These are phyloP conservation scores for Forbesichthys agassizii DNA, from an alignment of 2,113 vertebrate genomes.

Conservation along the genomic window DNA sequence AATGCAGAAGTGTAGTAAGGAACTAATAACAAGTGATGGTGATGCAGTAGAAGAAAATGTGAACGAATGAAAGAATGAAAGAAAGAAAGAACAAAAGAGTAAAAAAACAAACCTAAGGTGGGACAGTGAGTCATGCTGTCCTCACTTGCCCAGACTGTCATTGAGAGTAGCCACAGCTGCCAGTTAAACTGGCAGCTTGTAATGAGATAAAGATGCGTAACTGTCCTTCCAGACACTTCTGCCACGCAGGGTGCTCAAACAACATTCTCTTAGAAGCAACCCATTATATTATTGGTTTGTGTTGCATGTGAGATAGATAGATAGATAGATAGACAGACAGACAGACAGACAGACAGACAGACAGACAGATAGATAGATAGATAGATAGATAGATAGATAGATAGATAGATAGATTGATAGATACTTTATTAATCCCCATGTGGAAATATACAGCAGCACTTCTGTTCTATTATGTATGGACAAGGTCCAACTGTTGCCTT, in stretches of 20 bases:
- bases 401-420: not conserved
- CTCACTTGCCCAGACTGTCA: slow-evolving; percentile 29
- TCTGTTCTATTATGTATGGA: too few relatives aligned
- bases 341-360: too few relatives aligned
- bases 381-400: not conserved
- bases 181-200: slow-evolving; percentile 30
- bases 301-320: too few relatives aligned
- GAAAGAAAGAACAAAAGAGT: not conserved
- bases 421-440: too few relatives aligned
- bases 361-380: too few relatives aligned
- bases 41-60: not conserved
- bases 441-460: too few relatives aligned
- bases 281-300: too few relatives aligned
- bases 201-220: slow-evolving; percentile 41
- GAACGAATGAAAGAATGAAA: not conserved
- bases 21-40: not conserved
- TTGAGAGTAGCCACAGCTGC: slow-evolving; percentile 24
- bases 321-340: too few relatives aligned
- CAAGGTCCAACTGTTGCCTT: slow-evolving; percentile 37
- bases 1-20: not conserved
- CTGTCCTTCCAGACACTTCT: slow-evolving; percentile 7
- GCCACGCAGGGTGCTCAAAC: not conserved
- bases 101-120: slow-evolving; percentile 15
- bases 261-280: too few relatives aligned
- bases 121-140: slow-evolving; percentile 13